Percentiles rank a stretch among this genome's conserved stretches.
Conservation (phyloP, 2,888 invertebrate genomes). For the Listrodromus nycthemerus region DNA sequence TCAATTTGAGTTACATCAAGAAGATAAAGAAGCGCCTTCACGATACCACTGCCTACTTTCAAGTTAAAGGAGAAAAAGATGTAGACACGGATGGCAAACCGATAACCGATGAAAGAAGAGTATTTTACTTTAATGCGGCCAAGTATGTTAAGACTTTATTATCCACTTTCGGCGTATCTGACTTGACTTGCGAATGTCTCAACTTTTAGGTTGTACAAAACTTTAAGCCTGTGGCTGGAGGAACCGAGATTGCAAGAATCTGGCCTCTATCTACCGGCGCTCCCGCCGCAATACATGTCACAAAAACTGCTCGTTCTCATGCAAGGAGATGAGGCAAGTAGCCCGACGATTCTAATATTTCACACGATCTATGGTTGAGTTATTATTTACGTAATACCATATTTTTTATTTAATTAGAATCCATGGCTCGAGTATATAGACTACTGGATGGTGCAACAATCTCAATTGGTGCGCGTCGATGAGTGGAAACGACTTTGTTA, state of each 20-base stretch:
- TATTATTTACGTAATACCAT: background rate
- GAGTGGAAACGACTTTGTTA: slow-evolving; percentile 87
- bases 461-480: slow-evolving; percentile 85
- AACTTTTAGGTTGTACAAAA: slow-evolving; percentile 86
- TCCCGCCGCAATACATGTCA: slow-evolving; percentile 91
- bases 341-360: background rate
- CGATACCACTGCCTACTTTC: slow-evolving; percentile 87
- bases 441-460: slow-evolving; percentile 86
- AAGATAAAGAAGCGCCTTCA: slow-evolving; percentile 89
- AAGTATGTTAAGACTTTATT: slow-evolving; percentile 72
- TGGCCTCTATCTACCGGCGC: slow-evolving; percentile 88
- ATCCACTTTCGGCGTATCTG: no score
- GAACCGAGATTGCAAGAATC: slow-evolving; percentile 90
- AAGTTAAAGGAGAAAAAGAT: slow-evolving; percentile 84
- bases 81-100: slow-evolving; percentile 80
- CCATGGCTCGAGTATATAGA: slow-evolving; percentile 90
- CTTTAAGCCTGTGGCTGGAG: slow-evolving; percentile 91
- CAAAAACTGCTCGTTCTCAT: slow-evolving; percentile 88
- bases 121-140: slow-evolving; percentile 81
- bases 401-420: slow-evolving; percentile 77
- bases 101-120: slow-evolving; percentile 80
- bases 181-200: background rate
- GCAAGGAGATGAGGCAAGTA: slow-evolving; percentile 86
- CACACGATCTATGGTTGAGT: background rate
- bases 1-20: slow-evolving; percentile 88